phyloP scores from a whole-genome alignment of 2,797 vertebrate species.

The Sylvia borin region DNA sequence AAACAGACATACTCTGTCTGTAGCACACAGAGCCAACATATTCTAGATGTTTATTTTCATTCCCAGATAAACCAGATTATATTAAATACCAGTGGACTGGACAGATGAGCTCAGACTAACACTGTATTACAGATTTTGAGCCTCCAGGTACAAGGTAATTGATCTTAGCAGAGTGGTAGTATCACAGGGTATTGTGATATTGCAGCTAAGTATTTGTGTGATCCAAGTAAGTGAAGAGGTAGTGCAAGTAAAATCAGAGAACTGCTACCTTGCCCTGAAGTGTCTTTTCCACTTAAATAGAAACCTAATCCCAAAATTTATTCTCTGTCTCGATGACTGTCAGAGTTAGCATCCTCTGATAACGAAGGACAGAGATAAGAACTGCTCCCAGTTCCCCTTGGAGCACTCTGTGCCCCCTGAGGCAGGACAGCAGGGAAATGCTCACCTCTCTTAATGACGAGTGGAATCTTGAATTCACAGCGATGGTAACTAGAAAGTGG shows the following conservation, averaged over 20 bases:
- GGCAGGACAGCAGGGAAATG: background rate
- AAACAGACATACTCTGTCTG: background rate
- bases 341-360: background rate
- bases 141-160: background rate
- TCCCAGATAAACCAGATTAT: background rate
- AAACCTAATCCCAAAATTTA: background rate
- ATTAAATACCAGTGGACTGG: background rate
- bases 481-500: slow-evolving; percentile 90
- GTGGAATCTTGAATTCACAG: slow-evolving; percentile 98
- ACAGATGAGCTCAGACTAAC: background rate
- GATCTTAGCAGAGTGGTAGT: background rate
- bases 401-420: background rate
- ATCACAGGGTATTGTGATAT: background rate
- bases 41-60: background rate
- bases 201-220: background rate
- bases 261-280: background rate
- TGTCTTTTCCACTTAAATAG: background rate
- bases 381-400: background rate
- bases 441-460: slow-evolving; percentile 93
- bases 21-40: background rate
- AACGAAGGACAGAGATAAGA: background rate
- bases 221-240: background rate
- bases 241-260: background rate
- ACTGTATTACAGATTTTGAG: background rate
- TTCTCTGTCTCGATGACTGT: background rate